Base-by-base conservation (phyloP, 1,140 invertebrate species). In the Panagrolaimus sp. region DNA sequence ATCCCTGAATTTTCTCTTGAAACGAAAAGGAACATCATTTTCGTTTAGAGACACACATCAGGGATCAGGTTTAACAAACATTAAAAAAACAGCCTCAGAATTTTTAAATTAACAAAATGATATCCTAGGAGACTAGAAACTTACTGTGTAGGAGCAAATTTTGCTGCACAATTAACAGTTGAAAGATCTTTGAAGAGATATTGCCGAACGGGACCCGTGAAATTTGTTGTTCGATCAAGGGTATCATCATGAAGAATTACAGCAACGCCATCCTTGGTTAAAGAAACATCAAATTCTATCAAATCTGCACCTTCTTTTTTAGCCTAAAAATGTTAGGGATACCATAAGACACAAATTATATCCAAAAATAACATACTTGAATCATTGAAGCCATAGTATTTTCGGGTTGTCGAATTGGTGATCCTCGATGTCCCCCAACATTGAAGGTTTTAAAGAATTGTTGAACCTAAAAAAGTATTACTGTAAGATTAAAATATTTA, bases 241-340 rank as follows among this genome's bases (percentile, higher is more conserved):
- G 87, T 88, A 65, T 86, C 79, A 82, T 92, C 91, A 83, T 92
- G 91, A 62, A 91, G 88, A 8, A 91, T 74, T 68, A 92, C 86
- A 48, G 90, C 87, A 68, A 89, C 84, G 63, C 88, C 88, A 84
- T 91, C 90, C 73, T 86, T 87, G 0, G 89, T 90, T 14, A 90
- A 85, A 14, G 86, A 83, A 15, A 92, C 84, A 84, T 91, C 90
- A 80, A 91, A 87, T 83, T 92, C 90, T 15, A 91, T 86, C 28
- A 88, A 87, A 72, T 85, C 86, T 73, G 88, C 89, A 0, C 90
- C 89, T 76, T 87, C 87, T 47, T 87, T 85, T 71, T 88, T 78
- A 3, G 84, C 83, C 79, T 83, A 43, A 62, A 70, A 38, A 4
- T 38, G n/a, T n/a, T n/a, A n/a, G 7, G 7, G 7, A 38, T 38